Base-by-base conservation (phyloP, 2,888 invertebrate genomes). In the Mythimna impura region DNA sequence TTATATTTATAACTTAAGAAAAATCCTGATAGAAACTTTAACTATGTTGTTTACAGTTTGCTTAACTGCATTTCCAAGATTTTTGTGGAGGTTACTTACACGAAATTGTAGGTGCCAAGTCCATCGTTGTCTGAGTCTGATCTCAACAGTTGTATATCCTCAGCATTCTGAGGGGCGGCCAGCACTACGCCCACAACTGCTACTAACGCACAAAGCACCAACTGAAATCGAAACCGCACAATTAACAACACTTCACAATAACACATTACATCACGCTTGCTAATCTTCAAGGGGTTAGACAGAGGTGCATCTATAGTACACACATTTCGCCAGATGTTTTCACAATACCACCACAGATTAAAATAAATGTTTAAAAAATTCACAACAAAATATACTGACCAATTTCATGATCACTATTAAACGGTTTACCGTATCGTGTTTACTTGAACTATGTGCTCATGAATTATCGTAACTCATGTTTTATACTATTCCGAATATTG, bases 191-290 rank as follows among this genome's bases (percentile, higher is more conserved):
- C 67, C 65, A 87, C 93, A 20, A 89, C 87, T 55, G 94, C 94
- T 76, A 96, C 88, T 76, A 96, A 87, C 76, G 91, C 90, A 86
- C 94, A 88, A 72, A 94, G 88, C 88, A 97, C 93, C 89, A 97
- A 90, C 94, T 95, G 92, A 84, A 92, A 85, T 58, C 67, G 86
- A 83, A 86, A 86, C 68, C 73, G 78, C 86, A 84, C 74, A 77
- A 55, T 86, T 77, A 86, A 57, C 47, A 77, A 73, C 83, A 85
- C 76, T 83, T 71, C 77, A 85, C 86, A 25, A 10, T 20, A 58
- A 34, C 58, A 58, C 58, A 57, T 12, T 66, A 64, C 61, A 76
- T 64, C 63, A 40, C 66, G 40, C 22, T 6, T 17, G 22, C 2
- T 22, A 20, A 22, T n/a, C 40, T 8, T 8, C 7, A 4, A 7